Conservation (phyloP, 2,797 vertebrate species). For the Serranus cabrilla region DNA sequence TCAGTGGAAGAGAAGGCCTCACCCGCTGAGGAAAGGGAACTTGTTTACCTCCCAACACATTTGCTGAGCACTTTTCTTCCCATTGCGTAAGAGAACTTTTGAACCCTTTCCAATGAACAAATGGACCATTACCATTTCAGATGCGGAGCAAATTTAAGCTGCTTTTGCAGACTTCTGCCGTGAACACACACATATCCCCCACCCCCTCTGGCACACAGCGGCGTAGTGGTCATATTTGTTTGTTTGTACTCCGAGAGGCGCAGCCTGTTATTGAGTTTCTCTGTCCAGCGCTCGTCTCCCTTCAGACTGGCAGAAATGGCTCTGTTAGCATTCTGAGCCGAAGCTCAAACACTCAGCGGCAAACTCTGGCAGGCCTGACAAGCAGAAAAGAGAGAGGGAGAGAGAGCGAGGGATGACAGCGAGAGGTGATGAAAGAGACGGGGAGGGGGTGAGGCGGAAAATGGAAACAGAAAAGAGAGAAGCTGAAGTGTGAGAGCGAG, state of each 20-base stretch:
- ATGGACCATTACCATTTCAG: slow-evolving; percentile 39
- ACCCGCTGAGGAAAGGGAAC: slow-evolving; percentile 11
- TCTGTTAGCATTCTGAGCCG: slow-evolving; percentile 54
- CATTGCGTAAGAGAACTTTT: slow-evolving; percentile 48
- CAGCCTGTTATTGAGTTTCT: slow-evolving; percentile 52
- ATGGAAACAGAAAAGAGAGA: slow-evolving; percentile 25
- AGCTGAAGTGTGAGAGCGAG: slow-evolving; percentile 34
- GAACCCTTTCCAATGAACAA: slow-evolving; percentile 56
- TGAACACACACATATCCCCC: not conserved
- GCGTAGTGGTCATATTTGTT: slow-evolving; percentile 54
- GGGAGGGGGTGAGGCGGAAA: slow-evolving; percentile 7
- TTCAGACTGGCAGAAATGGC: slow-evolving; percentile 29
- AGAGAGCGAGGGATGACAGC: slow-evolving; percentile 1
- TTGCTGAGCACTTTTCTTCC: slow-evolving; percentile 33
- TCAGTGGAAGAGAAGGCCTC: slow-evolving; percentile 10
- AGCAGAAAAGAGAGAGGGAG: not conserved
- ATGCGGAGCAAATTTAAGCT: slow-evolving; percentile 30
- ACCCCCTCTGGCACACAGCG: slow-evolving; percentile 36
- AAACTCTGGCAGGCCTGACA: slow-evolving; percentile 36
- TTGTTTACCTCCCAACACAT: slow-evolving; percentile 49
- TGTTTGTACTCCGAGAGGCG: slow-evolving; percentile 49
- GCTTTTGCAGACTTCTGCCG: slow-evolving; percentile 25
- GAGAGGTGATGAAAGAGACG: not conserved
- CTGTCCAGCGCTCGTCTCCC: slow-evolving; percentile 36
- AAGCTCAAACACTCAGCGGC: slow-evolving; percentile 18